phyloP scores from a whole-genome alignment of 2,888 invertebrate species.

The Lumbricus terrestris region DNA sequence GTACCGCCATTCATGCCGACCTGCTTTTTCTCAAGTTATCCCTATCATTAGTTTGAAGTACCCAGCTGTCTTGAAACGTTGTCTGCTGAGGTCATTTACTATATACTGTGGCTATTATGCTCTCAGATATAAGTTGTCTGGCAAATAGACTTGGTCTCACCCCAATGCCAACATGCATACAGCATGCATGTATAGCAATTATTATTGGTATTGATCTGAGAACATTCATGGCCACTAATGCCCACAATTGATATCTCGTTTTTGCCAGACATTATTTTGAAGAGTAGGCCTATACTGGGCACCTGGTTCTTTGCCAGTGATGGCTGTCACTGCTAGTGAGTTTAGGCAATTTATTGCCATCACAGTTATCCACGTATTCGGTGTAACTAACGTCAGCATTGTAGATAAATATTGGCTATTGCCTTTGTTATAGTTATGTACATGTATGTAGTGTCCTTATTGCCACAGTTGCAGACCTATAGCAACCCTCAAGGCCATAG shows the following conservation, averaged over 20 bases:
- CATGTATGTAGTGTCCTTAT: not conserved
- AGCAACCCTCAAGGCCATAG: not conserved
- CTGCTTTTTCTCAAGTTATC: not conserved
- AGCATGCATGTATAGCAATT: not conserved
- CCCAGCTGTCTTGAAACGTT: not conserved
- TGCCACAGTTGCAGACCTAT: not conserved
- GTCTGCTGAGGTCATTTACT: not conserved
- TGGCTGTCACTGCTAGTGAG: not conserved
- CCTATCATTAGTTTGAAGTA: not conserved
- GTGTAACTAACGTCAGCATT: not conserved
- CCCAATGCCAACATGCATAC: too few species aligned
- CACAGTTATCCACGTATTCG: not conserved
- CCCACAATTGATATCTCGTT: not conserved
- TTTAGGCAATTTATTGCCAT: not conserved
- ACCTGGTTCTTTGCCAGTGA: not conserved
- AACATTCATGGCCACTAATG: too few species aligned
- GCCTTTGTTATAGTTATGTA: not conserved
- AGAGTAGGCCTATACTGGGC: not conserved
- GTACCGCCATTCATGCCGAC: not conserved
- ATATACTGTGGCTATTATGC: not conserved
- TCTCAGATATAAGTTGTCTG: not conserved
- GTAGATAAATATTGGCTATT: not conserved
- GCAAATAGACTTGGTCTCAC: not conserved
- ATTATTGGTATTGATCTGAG: not conserved
- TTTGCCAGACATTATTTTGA: not conserved